A percentile compares a stretch with the other conserved stretches of the same genome.
These are phyloP conservation scores for Zootermopsis nevadensis DNA, from an alignment of 2,888 invertebrate species.

Conservation along the genomic window DNA sequence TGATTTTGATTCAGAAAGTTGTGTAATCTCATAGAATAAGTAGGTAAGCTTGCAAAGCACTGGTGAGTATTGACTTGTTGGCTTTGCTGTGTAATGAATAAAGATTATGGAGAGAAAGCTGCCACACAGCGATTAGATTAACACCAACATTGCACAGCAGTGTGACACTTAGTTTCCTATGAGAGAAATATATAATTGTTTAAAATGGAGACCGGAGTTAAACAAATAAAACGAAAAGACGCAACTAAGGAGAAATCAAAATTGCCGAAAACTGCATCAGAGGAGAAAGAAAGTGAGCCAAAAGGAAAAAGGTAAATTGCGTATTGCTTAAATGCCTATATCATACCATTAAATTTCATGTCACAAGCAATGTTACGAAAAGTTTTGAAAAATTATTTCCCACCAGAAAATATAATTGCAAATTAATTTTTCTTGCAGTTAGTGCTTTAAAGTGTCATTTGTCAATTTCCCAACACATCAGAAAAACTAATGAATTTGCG, in stretches of 20 bases:
- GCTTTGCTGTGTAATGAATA: no score
- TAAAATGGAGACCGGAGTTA: background rate
- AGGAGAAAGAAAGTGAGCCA: background rate
- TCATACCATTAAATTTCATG: no score
- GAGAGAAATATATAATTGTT: no score
- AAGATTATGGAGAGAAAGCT: no score
- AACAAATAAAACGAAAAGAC: slow-evolving; percentile 11
- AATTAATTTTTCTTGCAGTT: background rate
- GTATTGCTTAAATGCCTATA: no score
- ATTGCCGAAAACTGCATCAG: background rate
- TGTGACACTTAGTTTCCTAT: no score
- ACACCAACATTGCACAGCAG: no score
- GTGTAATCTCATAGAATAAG: no score
- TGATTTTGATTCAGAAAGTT: no score
- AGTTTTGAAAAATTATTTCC: background rate
- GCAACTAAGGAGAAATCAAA: slow-evolving; percentile 2
- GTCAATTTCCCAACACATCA: background rate
- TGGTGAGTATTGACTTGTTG: no score
- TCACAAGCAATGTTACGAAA: background rate
- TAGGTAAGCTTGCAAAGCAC: no score
- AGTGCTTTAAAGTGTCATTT: background rate
- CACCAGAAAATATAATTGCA: background rate
- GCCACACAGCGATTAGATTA: no score
- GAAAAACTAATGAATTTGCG: background rate
- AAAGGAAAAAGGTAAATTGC: slow-evolving; percentile 13